Base-by-base conservation (phyloP, 2,888 invertebrate genomes). In the Rotaria sp. region DNA sequence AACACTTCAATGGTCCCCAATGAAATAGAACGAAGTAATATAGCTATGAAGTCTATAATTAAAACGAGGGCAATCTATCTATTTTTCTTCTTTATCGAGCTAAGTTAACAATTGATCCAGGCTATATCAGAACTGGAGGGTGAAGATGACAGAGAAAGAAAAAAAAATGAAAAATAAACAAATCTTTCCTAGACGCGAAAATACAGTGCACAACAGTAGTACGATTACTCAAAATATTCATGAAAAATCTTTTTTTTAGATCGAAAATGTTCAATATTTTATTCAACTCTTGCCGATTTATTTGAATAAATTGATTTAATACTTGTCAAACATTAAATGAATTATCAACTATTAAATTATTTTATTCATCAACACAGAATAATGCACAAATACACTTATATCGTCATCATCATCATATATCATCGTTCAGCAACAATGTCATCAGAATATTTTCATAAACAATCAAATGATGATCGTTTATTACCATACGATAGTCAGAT, bases 401-500 rank as follows among this genome's bases (percentile, higher is more conserved):
- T 80, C 80, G 45, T 45, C 80, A 80, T 80, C 80, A 80, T 80
- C 80, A 80, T 80, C 80, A 80, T 80, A 5, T 80, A 80, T 45
- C 80, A 45, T 45, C 45, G n/a, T 80, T 24, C 35, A n/a, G 1
- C 80, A 35, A 18, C 35, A 26, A n/a, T n/a, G n/a, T n/a, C 67
- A 35, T 21, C 35, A 1, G 67, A 67, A 21, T 38, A 30, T 30
- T 67, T 18, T 38, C 38, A 67, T 67, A 67, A 67, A 67, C 67
- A 67, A 38, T 35, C 35, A 1, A 30, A 35, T 21, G 67, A 85
- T 41, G 18, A 80, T 84, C 88, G 67, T 35, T 35, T 21, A 67
- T 67, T 38, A 7, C 67, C 67, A 24, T 80, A 90, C 85, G 91
- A 90, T 85, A 95, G 95, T 80, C 94, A 94, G 89, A 94, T 94